Percentiles rank a stretch among this genome's conserved stretches.
Evolutionary conservation across 2,888 invertebrate species (phyloP).

Genomic region (Microctonus aethiopoides): DNA sequence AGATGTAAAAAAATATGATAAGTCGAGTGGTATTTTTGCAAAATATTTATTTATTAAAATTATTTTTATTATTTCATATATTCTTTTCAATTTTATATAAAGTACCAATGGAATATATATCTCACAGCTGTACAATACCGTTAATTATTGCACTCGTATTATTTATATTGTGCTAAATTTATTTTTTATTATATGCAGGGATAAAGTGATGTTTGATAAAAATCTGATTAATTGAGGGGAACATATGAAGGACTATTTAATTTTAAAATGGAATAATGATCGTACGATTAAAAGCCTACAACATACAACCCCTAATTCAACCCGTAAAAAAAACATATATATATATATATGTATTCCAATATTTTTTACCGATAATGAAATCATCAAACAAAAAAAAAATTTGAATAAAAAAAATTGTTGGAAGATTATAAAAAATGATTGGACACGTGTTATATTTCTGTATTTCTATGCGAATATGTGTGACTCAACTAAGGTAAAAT

Average conservation of each 20-base stretch:
- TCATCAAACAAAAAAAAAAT: too few relatives aligned
- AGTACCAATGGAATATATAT: not conserved
- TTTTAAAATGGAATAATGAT: not conserved
- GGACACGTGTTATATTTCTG: too few relatives aligned
- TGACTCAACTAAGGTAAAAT: not conserved
- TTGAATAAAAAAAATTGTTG: too few relatives aligned
- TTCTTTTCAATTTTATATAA: not conserved
- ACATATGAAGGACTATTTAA: not conserved
- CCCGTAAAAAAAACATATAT: too few relatives aligned
- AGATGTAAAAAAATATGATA: not conserved
- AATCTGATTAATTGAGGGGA: not conserved
- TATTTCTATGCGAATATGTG: too few relatives aligned
- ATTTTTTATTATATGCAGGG: not conserved
- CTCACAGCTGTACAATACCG: not conserved
- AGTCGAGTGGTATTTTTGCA: not conserved
- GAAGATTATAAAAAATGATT: too few relatives aligned
- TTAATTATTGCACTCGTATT: not conserved
- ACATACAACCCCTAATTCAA: too few relatives aligned
- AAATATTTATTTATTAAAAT: not conserved
- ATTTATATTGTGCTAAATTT: not conserved
- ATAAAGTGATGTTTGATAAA: not conserved
- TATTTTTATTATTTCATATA: not conserved
- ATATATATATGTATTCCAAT: too few relatives aligned
- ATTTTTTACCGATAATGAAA: too few relatives aligned
- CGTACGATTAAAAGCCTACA: not conserved